These are phyloP conservation scores for Anguilla marmorata DNA, from an alignment of 2,797 vertebrate species.

Conservation along the genomic window DNA sequence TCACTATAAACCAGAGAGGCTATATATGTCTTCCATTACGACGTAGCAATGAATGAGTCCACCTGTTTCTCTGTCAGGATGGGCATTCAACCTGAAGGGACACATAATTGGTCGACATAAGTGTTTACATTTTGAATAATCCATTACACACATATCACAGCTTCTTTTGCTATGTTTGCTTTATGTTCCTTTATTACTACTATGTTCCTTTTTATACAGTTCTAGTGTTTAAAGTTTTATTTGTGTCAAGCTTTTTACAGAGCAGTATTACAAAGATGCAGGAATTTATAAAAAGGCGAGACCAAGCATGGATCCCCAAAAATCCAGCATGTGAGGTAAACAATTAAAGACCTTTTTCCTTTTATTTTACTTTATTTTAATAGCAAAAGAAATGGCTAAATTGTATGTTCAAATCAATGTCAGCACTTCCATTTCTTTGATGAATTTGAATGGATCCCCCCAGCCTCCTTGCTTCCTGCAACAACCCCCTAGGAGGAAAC, in stretches of 20 bases:
- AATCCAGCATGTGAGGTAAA: not conserved
- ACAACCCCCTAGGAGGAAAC: slow-evolving; percentile 49
- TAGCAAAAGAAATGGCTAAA: slow-evolving; percentile 47
- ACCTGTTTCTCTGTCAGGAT: not conserved
- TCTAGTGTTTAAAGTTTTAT: not conserved
- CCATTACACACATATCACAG: not conserved
- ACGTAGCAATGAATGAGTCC: not conserved
- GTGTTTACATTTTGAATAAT: not conserved
- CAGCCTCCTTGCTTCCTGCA: slow-evolving; percentile 39
- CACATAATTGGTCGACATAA: not conserved
- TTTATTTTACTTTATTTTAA: not conserved
- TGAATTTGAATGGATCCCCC: slow-evolving; percentile 53
- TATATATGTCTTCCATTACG: not conserved
- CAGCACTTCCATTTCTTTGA: slow-evolving; percentile 53
- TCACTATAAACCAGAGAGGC: not conserved
- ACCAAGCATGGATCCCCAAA: not conserved
- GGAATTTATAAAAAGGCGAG: too few relatives aligned
- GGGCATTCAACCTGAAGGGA: not conserved
- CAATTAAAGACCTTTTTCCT: not conserved
- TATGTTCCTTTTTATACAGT: not conserved
- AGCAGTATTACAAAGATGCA: too few relatives aligned
- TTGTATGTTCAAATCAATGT: slow-evolving; percentile 46
- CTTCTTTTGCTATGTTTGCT: not conserved
- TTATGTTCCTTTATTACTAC: not conserved
- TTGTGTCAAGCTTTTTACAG: too few relatives aligned